Conservation (phyloP, 2,797 vertebrate species). For the Bucorvus abyssinicus region DNA sequence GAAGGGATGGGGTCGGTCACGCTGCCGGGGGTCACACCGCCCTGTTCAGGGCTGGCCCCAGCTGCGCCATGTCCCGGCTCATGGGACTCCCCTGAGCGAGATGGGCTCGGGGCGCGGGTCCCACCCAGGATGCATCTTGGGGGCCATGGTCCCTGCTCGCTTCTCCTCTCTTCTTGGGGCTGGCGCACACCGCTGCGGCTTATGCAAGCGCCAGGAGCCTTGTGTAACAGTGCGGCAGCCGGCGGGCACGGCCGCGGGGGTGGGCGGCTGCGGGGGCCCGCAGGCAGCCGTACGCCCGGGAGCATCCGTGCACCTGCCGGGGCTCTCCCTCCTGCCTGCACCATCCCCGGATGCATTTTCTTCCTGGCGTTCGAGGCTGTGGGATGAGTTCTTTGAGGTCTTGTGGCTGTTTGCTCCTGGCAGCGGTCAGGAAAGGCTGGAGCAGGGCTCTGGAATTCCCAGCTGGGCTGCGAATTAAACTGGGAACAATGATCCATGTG, state of each 20-base stretch:
- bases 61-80: rapidly evolving
- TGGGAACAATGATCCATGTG: rapidly evolving
- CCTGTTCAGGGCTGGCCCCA: rapidly evolving
- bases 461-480: neutral
- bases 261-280: neutral
- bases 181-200: neutral
- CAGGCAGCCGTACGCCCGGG: neutral
- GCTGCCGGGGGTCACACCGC: no score
- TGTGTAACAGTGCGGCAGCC: neutral
- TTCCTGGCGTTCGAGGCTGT: rapidly evolving
- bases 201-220: neutral
- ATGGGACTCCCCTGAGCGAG: rapidly evolving
- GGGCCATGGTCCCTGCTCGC: rapidly evolving
- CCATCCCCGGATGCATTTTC: rapidly evolving
- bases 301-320: neutral
- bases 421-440: rapidly evolving
- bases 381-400: neutral
- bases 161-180: neutral
- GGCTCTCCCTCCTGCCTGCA: neutral
- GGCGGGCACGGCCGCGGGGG: neutral
- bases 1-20: neutral
- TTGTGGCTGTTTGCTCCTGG: neutral
- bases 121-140: rapidly evolving
- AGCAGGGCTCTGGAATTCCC: neutral
- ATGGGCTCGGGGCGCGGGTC: rapidly evolving